Percentiles rank a stretch among this genome's conserved stretches.
phyloP scores from a whole-genome alignment of 2,888 invertebrate species.

The Sicus ferrugineus region DNA sequence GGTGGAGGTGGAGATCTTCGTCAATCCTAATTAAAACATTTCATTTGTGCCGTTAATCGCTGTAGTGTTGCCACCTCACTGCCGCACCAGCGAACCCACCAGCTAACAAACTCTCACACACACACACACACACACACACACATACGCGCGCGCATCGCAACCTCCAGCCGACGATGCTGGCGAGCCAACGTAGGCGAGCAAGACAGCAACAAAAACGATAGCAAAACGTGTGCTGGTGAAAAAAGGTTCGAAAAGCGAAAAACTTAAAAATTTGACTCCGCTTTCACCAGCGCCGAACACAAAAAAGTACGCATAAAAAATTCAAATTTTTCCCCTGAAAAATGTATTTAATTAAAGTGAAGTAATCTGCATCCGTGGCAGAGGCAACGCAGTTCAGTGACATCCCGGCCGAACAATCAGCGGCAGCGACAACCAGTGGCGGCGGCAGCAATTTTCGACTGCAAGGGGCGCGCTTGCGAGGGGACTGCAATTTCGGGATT shows the following conservation, averaged over 20 bases:
- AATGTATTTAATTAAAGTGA: conserved; percentile 18
- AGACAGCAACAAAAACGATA: background rate
- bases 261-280: background rate
- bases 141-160: background rate
- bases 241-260: background rate
- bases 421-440: background rate
- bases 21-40: too few relatives aligned
- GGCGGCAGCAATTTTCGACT: too few relatives aligned
- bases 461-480: too few relatives aligned
- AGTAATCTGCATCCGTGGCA: background rate
- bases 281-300: background rate
- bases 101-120: background rate
- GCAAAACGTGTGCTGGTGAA: background rate
- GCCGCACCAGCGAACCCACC: too few relatives aligned
- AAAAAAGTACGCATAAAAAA: conserved; percentile 6
- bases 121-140: background rate
- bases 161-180: background rate
- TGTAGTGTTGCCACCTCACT: too few relatives aligned
- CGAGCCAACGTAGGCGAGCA: background rate
- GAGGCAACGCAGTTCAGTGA: background rate
- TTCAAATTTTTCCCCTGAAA: conserved; percentile 3
- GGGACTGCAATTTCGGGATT: too few relatives aligned
- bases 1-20: too few relatives aligned
- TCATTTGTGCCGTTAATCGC: too few relatives aligned
- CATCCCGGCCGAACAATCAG: background rate